These are phyloP conservation scores for Emydocephalus ijimae DNA, from an alignment of 2,113 vertebrate genomes.

Conservation along the genomic window DNA sequence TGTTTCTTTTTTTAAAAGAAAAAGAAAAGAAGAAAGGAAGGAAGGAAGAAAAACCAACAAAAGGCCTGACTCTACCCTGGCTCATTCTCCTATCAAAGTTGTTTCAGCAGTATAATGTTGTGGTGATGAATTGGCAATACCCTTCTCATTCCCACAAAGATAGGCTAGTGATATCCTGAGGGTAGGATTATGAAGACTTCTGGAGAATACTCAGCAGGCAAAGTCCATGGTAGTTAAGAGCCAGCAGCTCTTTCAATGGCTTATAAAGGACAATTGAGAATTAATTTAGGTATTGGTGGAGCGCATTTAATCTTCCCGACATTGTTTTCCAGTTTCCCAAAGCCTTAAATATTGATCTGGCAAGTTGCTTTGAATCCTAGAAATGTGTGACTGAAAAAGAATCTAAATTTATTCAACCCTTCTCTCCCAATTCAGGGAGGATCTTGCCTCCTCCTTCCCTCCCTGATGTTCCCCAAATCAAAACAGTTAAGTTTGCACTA, in stretches of 20 bases:
- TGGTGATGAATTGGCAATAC: neutral
- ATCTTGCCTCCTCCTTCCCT: too few relatives aligned
- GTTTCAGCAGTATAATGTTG: conserved; percentile 21
- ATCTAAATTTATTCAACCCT: neutral
- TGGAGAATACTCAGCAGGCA: neutral
- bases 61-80: neutral
- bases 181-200: neutral
- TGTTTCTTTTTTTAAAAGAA: neutral
- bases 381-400: neutral
- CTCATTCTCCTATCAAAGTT: conserved; percentile 8
- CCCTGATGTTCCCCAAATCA: neutral
- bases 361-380: neutral
- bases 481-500: neutral
- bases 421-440: neutral
- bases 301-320: conserved; percentile 13
- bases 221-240: conserved; percentile 9
- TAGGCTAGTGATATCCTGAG: conserved; percentile 2
- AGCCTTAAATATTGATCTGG: neutral
- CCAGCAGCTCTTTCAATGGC: conserved; percentile 13
- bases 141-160: neutral
- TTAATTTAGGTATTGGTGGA: conserved; percentile 7
- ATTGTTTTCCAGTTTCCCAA: neutral
- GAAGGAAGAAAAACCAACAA: neutral
- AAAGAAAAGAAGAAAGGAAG: neutral
- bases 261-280: conserved; percentile 8